Conservation (phyloP, 1,140 invertebrate genomes). For the Drosophila kepulauana region DNA sequence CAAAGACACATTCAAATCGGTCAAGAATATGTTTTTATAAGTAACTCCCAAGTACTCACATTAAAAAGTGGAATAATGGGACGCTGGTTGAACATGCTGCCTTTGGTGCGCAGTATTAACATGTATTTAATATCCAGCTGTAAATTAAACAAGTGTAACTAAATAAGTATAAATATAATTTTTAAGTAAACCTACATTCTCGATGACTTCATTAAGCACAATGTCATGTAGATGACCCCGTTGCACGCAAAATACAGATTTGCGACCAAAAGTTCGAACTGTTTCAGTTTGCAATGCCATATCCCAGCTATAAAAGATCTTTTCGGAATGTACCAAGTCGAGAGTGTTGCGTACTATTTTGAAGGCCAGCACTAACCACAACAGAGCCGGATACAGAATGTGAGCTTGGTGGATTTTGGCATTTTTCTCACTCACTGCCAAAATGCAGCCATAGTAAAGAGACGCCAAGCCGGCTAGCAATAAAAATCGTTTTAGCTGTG, state of each 20-base stretch:
- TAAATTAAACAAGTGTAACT: constrained; percentile 34
- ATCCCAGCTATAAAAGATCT: constrained; percentile 86
- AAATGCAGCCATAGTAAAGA: constrained; percentile 40
- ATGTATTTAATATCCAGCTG: constrained; percentile 85
- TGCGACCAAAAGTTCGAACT: constrained; percentile 80
- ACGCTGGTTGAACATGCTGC: constrained; percentile 49
- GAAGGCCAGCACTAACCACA: constrained; percentile 4
- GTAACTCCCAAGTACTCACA: constrained; percentile 33
- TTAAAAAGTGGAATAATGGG: constrained; percentile 65
- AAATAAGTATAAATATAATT: not conserved
- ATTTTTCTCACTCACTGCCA: not conserved
- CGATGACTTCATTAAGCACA: constrained; percentile 88
- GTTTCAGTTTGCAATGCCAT: constrained; percentile 86
- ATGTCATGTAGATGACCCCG: constrained; percentile 86
- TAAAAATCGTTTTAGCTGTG: constrained; percentile 50
- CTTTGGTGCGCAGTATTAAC: constrained; percentile 82
- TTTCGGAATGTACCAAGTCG: constrained; percentile 82
- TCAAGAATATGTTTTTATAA: not conserved
- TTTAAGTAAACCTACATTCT: constrained; percentile 82
- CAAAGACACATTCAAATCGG: not conserved
- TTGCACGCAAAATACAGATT: constrained; percentile 85
- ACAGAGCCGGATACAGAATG: constrained; percentile 49
- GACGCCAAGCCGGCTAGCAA: constrained; percentile 31
- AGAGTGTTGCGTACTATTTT: constrained; percentile 39
- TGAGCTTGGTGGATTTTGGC: constrained; percentile 35